Conservation (phyloP, 2,113 vertebrate species). For the Empidonax traillii region DNA sequence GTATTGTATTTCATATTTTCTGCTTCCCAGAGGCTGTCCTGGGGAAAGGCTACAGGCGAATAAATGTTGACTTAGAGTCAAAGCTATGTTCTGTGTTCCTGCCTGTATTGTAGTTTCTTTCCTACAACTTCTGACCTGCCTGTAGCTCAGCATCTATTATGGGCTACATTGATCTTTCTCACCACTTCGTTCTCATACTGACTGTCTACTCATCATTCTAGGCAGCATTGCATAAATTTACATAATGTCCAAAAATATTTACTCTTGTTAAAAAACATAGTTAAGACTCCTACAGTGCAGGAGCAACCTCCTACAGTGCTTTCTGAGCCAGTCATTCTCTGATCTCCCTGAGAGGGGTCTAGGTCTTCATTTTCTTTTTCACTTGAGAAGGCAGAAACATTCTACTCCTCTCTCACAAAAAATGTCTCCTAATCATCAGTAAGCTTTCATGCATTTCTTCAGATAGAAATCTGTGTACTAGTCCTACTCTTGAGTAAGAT, state of each 20-base stretch:
- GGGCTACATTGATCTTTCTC: neutral
- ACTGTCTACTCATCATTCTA: neutral
- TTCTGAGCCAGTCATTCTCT: neutral
- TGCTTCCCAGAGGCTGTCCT: neutral
- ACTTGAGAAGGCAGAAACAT: neutral
- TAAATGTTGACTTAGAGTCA: neutral
- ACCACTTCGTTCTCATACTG: neutral
- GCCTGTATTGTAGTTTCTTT: neutral
- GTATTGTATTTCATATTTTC: neutral
- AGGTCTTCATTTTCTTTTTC: conserved; percentile 21
- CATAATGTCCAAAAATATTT: conserved; percentile 20
- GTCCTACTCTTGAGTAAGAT: neutral
- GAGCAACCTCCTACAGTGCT: neutral
- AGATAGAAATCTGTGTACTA: neutral
- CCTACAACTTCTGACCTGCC: neutral
- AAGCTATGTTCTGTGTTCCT: neutral
- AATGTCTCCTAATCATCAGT: neutral
- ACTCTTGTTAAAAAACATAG: neutral
- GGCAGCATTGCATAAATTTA: neutral
- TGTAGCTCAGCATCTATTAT: neutral
- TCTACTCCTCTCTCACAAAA: neutral
- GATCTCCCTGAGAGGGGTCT: neutral
- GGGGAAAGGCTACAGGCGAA: neutral
- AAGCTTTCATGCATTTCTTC: neutral
- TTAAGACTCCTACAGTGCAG: neutral